These are phyloP conservation scores for Panzeria rudis DNA, from an alignment of 2,888 invertebrate genomes.

Conservation along the genomic window DNA sequence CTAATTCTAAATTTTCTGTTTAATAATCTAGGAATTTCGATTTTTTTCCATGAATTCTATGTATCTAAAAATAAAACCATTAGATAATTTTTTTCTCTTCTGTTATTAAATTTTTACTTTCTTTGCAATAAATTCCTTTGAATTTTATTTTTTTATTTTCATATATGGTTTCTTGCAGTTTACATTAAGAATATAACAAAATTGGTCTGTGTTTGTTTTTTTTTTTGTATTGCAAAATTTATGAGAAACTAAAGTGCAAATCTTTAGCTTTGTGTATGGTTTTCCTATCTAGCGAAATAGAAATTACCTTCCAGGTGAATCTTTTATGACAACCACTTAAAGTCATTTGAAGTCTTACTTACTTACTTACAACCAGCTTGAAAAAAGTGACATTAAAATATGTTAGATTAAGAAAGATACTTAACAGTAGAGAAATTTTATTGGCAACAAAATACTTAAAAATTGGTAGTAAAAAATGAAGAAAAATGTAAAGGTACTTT, in stretches of 20 bases:
- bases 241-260: not conserved
- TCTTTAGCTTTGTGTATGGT: not conserved
- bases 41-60: no score
- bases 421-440: no score
- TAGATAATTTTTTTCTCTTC: not conserved
- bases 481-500: no score
- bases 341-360: not conserved
- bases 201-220: not conserved
- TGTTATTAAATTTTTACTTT: not conserved
- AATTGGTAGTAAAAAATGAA: no score
- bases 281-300: no score
- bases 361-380: not conserved
- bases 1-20: not conserved
- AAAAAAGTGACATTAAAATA: not conserved
- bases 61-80: not conserved
- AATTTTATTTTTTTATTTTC: not conserved
- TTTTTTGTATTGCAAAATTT: not conserved
- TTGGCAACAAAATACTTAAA: no score
- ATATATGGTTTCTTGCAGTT: not conserved
- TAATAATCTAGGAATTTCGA: no score
- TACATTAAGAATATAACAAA: no score
- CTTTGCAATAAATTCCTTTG: not conserved
- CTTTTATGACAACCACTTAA: not conserved
- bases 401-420: not conserved
- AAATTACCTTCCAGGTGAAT: not conserved